Base-by-base conservation (phyloP, 1,140 invertebrate species). In the Homalodisca vitripennis region DNA sequence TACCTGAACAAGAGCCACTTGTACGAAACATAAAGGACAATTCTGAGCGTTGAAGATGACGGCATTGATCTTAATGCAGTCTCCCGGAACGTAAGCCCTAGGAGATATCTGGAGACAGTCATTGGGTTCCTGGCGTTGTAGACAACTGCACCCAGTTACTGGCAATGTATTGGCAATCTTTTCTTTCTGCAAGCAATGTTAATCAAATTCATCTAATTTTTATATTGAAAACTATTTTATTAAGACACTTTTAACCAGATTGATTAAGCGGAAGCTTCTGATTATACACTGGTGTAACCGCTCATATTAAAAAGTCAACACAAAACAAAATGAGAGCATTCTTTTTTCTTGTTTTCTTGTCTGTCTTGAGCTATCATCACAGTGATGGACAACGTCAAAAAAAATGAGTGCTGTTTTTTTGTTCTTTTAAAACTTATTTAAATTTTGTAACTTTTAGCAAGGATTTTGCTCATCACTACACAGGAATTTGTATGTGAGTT, bases 61-160 rank as follows among this genome's bases (percentile, higher is more conserved):
- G 6, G 55, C 55, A 24, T 60, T 60, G 2, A 60, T 60, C 26
- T 60, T 60, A 24, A 60, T 26, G 55, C 55, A 60, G 55, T 60
- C 55, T 26, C 55, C 55, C 2, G 55, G 27, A 26, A 30, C 55
- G 22, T n/a, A 51, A 3, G 27, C 14, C 2, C 55, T 13, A 26
- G 55, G 55, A 26, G 55, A 60, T 26, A 60, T 27, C 55, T 60
- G 55, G 22, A 60, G 55, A 29, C 14, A 27, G 26, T 27, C 26
- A 6, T 6, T 3, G 10, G 14, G 3, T 6, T 60, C 55, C 14
- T 60, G 2, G 10, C 14, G 1, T 12, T 3, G 14, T 10, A 60
- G 22, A 60, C 55, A 60, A 10, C 26, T 2, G 26, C 55, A 60
- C 22, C 14, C 29, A 3, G 6, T 60, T 26, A 30, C 27, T 12